Percentiles rank a stretch among this genome's conserved stretches.
These are phyloP conservation scores for Gadopsis bispinosus DNA, from an alignment of 2,797 vertebrate species.

Conservation along the genomic window DNA sequence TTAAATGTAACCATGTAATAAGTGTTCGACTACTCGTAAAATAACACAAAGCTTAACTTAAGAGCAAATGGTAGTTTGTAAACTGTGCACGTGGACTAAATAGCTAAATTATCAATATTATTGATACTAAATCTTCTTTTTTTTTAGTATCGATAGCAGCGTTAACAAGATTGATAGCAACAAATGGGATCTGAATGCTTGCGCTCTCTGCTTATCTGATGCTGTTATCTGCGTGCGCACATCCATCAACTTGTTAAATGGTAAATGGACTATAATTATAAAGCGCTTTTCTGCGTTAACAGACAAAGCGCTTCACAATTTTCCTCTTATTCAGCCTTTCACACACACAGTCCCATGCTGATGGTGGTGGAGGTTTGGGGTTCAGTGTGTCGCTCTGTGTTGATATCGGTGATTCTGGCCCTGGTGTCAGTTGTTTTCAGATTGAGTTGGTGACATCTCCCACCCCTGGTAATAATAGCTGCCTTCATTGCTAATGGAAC, in stretches of 20 bases:
- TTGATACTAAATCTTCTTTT: background rate
- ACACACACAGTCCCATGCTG: background rate
- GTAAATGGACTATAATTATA: background rate
- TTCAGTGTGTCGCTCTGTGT: background rate
- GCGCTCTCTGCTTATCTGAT: background rate
- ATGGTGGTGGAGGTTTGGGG: background rate
- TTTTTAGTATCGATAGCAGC: background rate
- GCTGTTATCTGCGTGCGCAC: background rate
- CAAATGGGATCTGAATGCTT: background rate
- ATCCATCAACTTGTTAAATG: background rate
- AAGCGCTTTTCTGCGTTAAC: background rate
- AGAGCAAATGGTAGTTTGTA: too few species aligned
- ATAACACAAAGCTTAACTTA: too few species aligned
- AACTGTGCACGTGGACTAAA: background rate
- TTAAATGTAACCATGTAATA: too few species aligned
- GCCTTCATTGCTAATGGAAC: background rate
- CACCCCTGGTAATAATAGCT: background rate
- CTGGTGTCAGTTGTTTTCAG: background rate
- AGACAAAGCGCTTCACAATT: background rate
- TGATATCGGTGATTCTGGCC: background rate
- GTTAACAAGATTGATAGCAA: too few species aligned
- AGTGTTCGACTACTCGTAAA: too few species aligned
- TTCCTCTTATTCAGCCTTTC: background rate
- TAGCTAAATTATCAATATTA: background rate
- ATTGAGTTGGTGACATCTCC: background rate